Evolutionary conservation across 2,888 invertebrate species (phyloP), one percentile per base, ranked within the genome.

Genomic region (Volucella inflata): DNA sequence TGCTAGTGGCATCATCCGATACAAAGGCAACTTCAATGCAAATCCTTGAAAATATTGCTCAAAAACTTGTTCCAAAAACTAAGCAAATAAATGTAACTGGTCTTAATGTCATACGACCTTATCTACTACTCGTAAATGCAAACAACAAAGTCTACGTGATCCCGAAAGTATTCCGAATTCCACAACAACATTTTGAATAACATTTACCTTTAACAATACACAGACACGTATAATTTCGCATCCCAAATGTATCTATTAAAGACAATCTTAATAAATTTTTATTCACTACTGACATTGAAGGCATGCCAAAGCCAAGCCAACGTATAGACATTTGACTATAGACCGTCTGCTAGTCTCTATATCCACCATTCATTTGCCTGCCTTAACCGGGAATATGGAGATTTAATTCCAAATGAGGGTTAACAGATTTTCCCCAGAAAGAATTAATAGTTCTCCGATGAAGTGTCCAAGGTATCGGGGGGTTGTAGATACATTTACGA

Each of bases 221-320:
- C 72, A 79, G 72, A 59, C 79, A 53, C 53, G 59, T 59, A 76
- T 76, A 59, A 59, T 67, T 59, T 68, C 30, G 30, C 6, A 30
- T 30, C 30, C 67, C 68, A n/a, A 76, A 53, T 51, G 64, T n/a
- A 38, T 11, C 76, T 68, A 72, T 79, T 79, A 79, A 59, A 40
- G 44, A 59, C 57, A 79, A 65, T 79, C 65, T 79, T 72, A 72
- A 72, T 72, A 79, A 79, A 67, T 72, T 79, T 79, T 60, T 67
- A 79, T 72, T 72, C 79, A 64, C 57, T 60, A 44, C 42, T 30
- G 51, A 65, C 71, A 78, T 64, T 57, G 42, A 57, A 65, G 59
- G 16, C 57, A 59, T 16, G 8, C 51, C 48, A 11, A 16, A 30
- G 30, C 30, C 30, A 16, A 30, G 30, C 30, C 30, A 30, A 6